Conservation (phyloP, 1,140 invertebrate genomes). For the Venustaconcha ellipsiformis region DNA sequence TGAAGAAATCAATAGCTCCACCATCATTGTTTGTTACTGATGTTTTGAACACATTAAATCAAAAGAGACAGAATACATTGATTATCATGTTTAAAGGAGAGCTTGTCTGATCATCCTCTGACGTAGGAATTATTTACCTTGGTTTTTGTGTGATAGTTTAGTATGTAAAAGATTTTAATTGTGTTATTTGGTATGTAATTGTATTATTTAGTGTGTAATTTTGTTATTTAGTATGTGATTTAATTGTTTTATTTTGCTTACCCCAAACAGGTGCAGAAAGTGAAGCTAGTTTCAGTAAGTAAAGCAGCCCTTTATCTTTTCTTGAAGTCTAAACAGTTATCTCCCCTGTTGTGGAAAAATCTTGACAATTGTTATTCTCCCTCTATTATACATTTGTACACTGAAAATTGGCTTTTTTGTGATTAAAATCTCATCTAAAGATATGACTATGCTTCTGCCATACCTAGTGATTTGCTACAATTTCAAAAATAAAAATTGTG, state of each 20-base stretch:
- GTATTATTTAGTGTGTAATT: slow-evolving; percentile 14
- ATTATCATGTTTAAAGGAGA: no score
- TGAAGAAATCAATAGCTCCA: no score
- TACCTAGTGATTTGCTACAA: neutral
- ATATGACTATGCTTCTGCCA: neutral
- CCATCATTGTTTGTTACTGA: no score
- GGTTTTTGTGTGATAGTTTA: no score
- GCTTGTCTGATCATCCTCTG: no score
- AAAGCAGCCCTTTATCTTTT: slow-evolving; percentile 24
- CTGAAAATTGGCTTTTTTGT: neutral
- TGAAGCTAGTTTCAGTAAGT: slow-evolving; percentile 59
- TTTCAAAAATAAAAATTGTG: no score
- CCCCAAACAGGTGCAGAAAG: slow-evolving; percentile 46
- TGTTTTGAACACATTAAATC: no score
- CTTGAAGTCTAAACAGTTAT: neutral
- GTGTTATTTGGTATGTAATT: neutral
- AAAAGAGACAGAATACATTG: no score
- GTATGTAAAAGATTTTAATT: no score
- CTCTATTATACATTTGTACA: neutral
- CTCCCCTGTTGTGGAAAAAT: neutral
- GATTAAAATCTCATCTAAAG: neutral
- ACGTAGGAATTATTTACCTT: no score
- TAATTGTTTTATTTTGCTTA: slow-evolving; percentile 26
- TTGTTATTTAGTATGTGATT: slow-evolving; percentile 13
- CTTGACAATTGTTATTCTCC: neutral